These are phyloP conservation scores for Erebia aethiops DNA, from an alignment of 2,888 invertebrate species.

Conservation along the genomic window DNA sequence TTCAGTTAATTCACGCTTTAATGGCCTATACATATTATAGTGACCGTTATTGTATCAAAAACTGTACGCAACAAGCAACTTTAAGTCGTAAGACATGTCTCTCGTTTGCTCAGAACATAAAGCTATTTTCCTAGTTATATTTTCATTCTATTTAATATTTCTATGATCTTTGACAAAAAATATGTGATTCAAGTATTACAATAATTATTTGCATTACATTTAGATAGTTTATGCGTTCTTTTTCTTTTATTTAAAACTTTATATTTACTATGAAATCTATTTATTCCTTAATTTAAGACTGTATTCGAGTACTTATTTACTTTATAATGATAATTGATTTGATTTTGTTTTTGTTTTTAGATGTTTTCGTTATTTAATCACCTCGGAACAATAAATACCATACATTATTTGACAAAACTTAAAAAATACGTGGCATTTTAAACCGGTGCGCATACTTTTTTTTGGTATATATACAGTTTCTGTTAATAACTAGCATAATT, in stretches of 20 bases:
- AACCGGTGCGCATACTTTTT: too few relatives aligned
- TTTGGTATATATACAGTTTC: too few relatives aligned
- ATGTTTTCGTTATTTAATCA: too few relatives aligned
- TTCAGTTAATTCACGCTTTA: background rate
- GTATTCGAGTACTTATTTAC: background rate
- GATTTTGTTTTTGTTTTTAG: background rate
- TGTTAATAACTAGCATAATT: too few relatives aligned
- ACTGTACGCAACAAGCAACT: background rate
- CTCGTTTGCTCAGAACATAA: background rate
- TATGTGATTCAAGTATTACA: conserved; percentile 8
- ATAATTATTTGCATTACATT: conserved; percentile 2
- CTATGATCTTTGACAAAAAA: conserved; percentile 4
- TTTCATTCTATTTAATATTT: background rate
- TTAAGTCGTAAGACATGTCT: too few relatives aligned
- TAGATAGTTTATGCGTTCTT: background rate
- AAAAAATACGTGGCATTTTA: too few relatives aligned
- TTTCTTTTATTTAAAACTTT: background rate
- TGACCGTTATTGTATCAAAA: background rate
- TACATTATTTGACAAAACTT: too few relatives aligned
- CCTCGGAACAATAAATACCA: too few relatives aligned
- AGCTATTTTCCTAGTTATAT: background rate
- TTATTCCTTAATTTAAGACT: background rate
- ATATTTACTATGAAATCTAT: background rate
- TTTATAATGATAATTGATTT: background rate
- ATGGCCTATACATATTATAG: background rate